A percentile compares a stretch with the other conserved stretches of the same genome.
phyloP scores from a whole-genome alignment of 2,797 vertebrate genomes.

The Typhlichthys subterraneus region DNA sequence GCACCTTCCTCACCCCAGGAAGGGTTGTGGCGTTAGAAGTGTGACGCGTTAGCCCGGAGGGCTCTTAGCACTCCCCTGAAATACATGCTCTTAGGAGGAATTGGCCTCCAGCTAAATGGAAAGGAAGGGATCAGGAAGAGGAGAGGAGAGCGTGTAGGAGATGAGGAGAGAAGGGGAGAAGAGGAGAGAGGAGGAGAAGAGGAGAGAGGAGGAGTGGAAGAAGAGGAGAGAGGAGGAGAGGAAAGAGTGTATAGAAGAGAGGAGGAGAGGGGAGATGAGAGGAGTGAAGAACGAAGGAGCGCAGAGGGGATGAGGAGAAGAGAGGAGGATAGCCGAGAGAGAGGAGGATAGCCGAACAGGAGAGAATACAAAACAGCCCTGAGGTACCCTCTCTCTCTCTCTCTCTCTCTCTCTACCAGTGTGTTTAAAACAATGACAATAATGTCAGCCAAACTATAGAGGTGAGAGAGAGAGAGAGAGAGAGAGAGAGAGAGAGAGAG shows the following conservation, averaged over 20 bases:
- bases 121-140: conserved; percentile 27
- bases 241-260: background rate
- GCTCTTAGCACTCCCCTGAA: conserved; percentile 62
- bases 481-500: background rate
- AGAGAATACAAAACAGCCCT: conserved; percentile 4
- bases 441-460: background rate
- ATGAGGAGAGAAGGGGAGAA: background rate
- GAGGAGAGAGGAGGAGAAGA: background rate
- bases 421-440: no score
- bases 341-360: background rate
- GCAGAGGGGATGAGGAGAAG: no score
- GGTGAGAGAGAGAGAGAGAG: background rate
- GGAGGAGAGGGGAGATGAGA: conserved; percentile 2
- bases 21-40: conserved; percentile 64
- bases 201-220: background rate
- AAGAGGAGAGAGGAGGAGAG: background rate
- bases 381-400: no score
- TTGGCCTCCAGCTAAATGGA: conserved; percentile 56
- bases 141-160: conserved; percentile 2
- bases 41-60: conserved; percentile 56
- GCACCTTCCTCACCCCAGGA: conserved; percentile 50
- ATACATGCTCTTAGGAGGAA: conserved; percentile 57
- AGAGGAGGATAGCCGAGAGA: background rate
- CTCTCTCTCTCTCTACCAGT: no score
- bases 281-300: background rate